Evolutionary conservation across 2,888 invertebrate genomes (phyloP), one percentile per base, ranked within the genome.

Genomic region (Melieria omissa): DNA sequence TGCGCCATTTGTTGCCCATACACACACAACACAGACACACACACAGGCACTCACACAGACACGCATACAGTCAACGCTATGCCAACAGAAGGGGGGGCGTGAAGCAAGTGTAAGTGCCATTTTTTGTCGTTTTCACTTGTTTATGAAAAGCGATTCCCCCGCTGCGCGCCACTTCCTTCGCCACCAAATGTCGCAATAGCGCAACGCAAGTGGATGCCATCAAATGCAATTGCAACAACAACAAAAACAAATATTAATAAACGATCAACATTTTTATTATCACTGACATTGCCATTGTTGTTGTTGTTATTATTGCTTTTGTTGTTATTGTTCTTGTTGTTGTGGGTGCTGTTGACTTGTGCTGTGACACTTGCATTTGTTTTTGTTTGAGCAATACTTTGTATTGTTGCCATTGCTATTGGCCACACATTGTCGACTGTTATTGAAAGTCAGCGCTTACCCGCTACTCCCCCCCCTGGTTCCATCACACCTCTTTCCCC

Each of bases 201-300:
- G 12, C 49, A 49, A 49, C 8, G 9, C 49, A 49, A 49, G 49
- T 49, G 49, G 49, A 49, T 9, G 9, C 12, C 49, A 9, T 49
- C 49, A 49, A 49, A 49, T 49, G 9, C 12, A 49, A 49, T 12
- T 49, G 49, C 49, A 49, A 12, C 49, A 10, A 10, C 12, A 49
- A 12, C 12, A 49, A 47, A 47, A 5, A 52, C 52, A 52, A 52
- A 52, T 52, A 52, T 52, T 52, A 52, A 52, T 52, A 52, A 52
- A 52, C 52, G 52, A 52, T 52, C 52, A 52, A 52, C 52, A 14
- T 52, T 52, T 52, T 52, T 14, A 52, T 52, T 52, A 52, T 52
- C 14, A n/a, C 14, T 52, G 52, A 4, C 14, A 14, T 52, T 52
- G 52, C 52, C 14, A 14, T 4, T 9, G 4, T 14, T 52, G 52